A percentile compares a stretch with the other conserved stretches of the same genome.
phyloP scores from a whole-genome alignment of 2,113 vertebrate genomes.

The Corydoras sp. region DNA sequence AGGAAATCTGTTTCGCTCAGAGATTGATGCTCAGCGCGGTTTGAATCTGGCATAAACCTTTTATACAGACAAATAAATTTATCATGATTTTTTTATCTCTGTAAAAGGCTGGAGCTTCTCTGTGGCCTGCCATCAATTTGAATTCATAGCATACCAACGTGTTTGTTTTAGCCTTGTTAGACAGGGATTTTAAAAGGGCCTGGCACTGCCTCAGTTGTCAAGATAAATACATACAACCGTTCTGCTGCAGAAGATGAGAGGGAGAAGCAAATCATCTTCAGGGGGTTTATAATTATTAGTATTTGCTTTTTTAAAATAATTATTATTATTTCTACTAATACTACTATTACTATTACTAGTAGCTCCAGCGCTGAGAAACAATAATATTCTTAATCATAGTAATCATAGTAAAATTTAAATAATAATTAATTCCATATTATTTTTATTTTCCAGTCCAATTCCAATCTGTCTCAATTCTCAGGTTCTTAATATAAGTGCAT shows the following conservation, averaged over 20 bases:
- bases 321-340: too few relatives aligned
- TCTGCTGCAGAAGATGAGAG: slow-evolving; percentile 14
- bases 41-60: slow-evolving; percentile 1
- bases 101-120: slow-evolving; percentile 4
- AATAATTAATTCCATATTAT: too few relatives aligned
- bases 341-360: too few relatives aligned
- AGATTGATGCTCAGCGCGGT: neutral
- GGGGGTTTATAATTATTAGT: too few relatives aligned
- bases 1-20: slow-evolving; percentile 44
- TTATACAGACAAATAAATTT: slow-evolving; percentile 13
- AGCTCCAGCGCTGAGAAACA: too few relatives aligned
- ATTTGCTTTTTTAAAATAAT: too few relatives aligned
- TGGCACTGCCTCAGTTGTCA: slow-evolving; percentile 28
- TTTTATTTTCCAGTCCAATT: too few relatives aligned
- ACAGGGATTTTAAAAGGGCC: slow-evolving; percentile 29
- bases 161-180: slow-evolving; percentile 32
- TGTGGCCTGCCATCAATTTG: slow-evolving; percentile 26
- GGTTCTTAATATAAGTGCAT: neutral
- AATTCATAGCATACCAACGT: slow-evolving; percentile 19
- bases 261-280: neutral
- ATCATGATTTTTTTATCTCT: slow-evolving; percentile 1
- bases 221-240: slow-evolving; percentile 19
- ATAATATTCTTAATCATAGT: too few relatives aligned
- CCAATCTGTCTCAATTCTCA: too few relatives aligned
- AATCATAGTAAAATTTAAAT: too few relatives aligned